Evolutionary conservation across 1,140 invertebrate species (phyloP), one percentile per base, ranked within the genome.

Genomic region (Ceratitis capitata): DNA sequence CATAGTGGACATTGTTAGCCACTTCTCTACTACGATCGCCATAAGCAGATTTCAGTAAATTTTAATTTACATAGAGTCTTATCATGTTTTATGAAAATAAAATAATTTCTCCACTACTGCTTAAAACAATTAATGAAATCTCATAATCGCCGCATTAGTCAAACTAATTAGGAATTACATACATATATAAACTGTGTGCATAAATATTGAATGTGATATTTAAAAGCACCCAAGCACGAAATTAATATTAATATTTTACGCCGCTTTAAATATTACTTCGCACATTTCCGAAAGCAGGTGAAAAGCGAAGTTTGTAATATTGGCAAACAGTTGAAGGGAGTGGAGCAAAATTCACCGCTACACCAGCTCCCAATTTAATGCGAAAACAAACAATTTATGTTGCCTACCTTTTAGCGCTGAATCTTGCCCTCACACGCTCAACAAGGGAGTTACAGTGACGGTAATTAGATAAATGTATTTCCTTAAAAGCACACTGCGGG

Each of bases 401-500:
- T 78, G 69, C 4, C 39, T 78, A 45, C 39, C 69, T 45, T 26
- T 78, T 78, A 39, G 39, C 39, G 69, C n/a, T 10, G 69, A 26
- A 35, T 26, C 69, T 78, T 10, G 26, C 35, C 29, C 26, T 3
- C 58, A 16, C 23, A 10, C 7, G 10, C 6, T 16, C 16, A 47
- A n/a, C 0, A 5, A 1, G 19, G 23, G 9, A 3, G 19, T 23
- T n/a, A n/a, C n/a, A n/a, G n/a, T n/a, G n/a, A n/a, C 6, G 69
- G 39, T 78, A 78, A 78, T 78, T 78, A 78, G 45, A 78, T 42
- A 78, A 78, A 45, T 42, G 39, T 78, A 45, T 78, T 78, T 78
- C n/a, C 12, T 69, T 69, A 69, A 39, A 35, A n/a, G 32, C 5
- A 0, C 29, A 3, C 16, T 69, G 19, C 69, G n/a, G 35, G 69